phyloP scores from a whole-genome alignment of 2,888 invertebrate genomes.

The Caenorhabditis imperialis region DNA sequence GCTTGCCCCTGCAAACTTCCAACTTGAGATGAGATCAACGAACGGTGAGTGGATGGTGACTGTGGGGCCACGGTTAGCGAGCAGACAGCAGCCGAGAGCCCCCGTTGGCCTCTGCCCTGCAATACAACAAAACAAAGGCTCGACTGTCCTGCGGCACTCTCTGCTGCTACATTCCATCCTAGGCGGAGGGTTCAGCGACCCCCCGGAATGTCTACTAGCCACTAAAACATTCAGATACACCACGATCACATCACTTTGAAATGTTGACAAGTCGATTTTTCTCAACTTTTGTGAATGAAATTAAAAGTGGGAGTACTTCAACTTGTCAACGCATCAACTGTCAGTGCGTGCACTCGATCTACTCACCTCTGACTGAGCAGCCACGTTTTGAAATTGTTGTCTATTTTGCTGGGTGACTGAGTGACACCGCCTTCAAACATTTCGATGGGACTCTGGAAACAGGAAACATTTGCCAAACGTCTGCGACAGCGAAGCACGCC shows the following conservation, averaged over 20 bases:
- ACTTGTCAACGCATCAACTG: constrained; percentile 26
- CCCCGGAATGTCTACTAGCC: constrained; percentile 12
- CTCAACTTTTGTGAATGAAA: too few species aligned
- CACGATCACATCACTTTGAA: constrained; percentile 40
- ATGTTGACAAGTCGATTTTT: constrained; percentile 27
- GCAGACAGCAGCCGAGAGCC: constrained; percentile 59
- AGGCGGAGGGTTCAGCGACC: neutral
- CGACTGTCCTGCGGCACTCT: constrained; percentile 33
- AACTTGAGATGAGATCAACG: constrained; percentile 25
- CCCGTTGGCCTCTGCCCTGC: constrained; percentile 64
- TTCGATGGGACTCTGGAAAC: constrained; percentile 77
- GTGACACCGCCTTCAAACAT: constrained; percentile 78
- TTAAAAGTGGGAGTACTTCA: constrained; percentile 4
- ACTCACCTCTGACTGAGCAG: constrained; percentile 76
- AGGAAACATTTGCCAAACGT: too few species aligned
- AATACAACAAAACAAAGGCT: constrained; percentile 59
- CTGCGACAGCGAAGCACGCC: constrained; percentile 4
- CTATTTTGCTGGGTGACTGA: constrained; percentile 78
- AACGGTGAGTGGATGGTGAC: neutral
- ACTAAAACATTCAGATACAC: constrained; percentile 2
- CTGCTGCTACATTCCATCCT: constrained; percentile 12
- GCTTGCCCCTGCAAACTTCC: constrained; percentile 72
- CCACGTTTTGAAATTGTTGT: constrained; percentile 78
- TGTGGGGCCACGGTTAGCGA: constrained; percentile 55
- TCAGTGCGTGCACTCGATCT: constrained; percentile 9